phyloP scores from a whole-genome alignment of 1,140 invertebrate species.

The Homalodisca vitripennis region DNA sequence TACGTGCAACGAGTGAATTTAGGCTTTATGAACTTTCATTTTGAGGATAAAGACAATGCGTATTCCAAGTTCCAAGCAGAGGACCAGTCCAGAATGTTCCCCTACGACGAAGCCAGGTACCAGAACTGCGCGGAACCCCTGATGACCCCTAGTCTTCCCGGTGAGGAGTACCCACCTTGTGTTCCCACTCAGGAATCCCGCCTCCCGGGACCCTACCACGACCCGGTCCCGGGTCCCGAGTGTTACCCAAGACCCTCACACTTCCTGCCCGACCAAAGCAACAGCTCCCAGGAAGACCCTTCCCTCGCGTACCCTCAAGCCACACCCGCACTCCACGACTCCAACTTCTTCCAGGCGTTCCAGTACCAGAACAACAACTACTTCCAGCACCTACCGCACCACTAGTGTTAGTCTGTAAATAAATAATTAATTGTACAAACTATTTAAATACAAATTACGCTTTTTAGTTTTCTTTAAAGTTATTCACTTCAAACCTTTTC shows the following conservation, averaged over 20 bases:
- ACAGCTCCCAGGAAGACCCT: constrained; percentile 25
- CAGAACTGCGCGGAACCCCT: not conserved
- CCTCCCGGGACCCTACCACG: not conserved
- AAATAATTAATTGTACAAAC: constrained; percentile 19
- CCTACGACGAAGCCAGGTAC: not conserved
- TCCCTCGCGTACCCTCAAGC: constrained; percentile 1
- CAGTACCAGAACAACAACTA: constrained; percentile 30
- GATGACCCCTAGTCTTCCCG: not conserved
- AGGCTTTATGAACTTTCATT: constrained; percentile 27
- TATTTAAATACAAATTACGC: constrained; percentile 22
- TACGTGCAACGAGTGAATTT: constrained; percentile 14
- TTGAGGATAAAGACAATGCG: constrained; percentile 27
- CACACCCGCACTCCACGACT: not conserved
- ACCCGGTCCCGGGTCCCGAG: not conserved
- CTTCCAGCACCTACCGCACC: constrained; percentile 31
- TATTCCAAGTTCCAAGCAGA: constrained; percentile 1
- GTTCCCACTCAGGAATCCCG: not conserved
- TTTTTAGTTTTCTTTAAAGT: constrained; percentile 7
- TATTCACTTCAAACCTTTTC: no score
- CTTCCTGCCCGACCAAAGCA: not conserved
- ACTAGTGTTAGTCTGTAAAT: constrained; percentile 20
- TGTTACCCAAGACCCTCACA: not conserved
- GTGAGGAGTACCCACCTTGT: not conserved
- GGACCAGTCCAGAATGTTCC: constrained; percentile 16
- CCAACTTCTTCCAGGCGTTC: constrained; percentile 28